Evolutionary conservation across 2,797 vertebrate genomes (phyloP).

Genomic region (Pelodytes ibericus): DNA sequence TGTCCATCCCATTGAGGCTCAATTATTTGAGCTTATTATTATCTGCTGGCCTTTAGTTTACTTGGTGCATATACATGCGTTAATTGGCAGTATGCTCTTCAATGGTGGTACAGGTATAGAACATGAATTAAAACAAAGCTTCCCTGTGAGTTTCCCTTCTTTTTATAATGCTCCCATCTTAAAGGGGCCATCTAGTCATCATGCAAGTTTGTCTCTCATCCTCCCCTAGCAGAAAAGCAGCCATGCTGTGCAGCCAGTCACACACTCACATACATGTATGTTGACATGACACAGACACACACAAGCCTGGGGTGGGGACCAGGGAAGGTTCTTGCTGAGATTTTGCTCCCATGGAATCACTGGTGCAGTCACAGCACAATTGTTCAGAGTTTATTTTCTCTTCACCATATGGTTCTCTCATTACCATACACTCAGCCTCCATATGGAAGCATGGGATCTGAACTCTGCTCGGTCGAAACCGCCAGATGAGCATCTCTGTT

Average conservation of each 20-base stretch:
- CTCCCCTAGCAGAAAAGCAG: too few species aligned
- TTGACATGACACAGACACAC: slow-evolving; percentile 11
- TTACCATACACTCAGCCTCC: slow-evolving; percentile 81
- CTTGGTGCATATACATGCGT: too few species aligned
- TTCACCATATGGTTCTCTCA: slow-evolving; percentile 82
- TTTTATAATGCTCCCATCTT: too few species aligned
- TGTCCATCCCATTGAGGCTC: too few species aligned
- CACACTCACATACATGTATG: slow-evolving; percentile 32
- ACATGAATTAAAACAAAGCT: too few species aligned
- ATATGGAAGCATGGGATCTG: slow-evolving; percentile 85
- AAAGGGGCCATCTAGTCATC: too few species aligned
- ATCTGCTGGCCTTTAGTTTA: too few species aligned
- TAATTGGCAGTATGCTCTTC: too few species aligned
- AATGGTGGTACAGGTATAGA: too few species aligned
- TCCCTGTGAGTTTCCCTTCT: too few species aligned
- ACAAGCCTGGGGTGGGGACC: slow-evolving; percentile 12
- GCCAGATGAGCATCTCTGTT: slow-evolving; percentile 80
- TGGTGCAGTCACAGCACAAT: slow-evolving; percentile 73
- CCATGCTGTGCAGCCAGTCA: slow-evolving; percentile 10
- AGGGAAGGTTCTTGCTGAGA: slow-evolving; percentile 39
- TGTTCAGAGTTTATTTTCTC: slow-evolving; percentile 76
- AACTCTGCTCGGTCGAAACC: slow-evolving; percentile 84
- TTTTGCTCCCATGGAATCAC: slow-evolving; percentile 62
- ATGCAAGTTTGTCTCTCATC: too few species aligned
- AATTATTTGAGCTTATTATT: too few species aligned